Conservation (phyloP, 2,888 invertebrate species). For the Ormyrus labotus region DNA sequence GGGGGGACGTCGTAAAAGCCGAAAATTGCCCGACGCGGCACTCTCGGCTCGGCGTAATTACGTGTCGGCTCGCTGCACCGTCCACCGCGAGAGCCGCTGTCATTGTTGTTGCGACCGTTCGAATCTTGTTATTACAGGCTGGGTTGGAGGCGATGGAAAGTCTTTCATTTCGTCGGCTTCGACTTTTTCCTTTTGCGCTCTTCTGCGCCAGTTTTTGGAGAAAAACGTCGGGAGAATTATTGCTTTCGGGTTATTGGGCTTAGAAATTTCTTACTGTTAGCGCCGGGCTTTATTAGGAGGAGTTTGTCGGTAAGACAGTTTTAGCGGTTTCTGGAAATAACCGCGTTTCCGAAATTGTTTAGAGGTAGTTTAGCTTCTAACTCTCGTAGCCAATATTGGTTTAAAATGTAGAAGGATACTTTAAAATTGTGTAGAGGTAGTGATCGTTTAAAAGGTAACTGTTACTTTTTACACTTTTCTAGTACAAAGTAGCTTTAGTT, state of each 20-base stretch:
- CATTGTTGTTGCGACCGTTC: background rate
- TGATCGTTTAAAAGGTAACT: no score
- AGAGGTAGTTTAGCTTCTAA: background rate
- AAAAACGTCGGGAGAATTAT: slow-evolving; percentile 10
- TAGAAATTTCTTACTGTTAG: slow-evolving; percentile 14
- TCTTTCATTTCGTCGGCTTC: slow-evolving; percentile 19
- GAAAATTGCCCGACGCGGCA: slow-evolving; percentile 32
- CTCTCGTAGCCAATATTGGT: background rate
- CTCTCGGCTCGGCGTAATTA: slow-evolving; percentile 39
- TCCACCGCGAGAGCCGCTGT: background rate
- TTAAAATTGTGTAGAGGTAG: background rate
- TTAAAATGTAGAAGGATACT: background rate
- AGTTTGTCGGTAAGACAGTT: background rate
- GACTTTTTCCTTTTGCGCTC: background rate
- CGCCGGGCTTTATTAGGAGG: slow-evolving; percentile 19
- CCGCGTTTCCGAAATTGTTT: slow-evolving; percentile 10
- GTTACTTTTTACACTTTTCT: no score
- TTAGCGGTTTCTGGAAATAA: background rate
- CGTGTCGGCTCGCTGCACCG: background rate
- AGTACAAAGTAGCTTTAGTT: no score
- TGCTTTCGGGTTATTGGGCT: slow-evolving; percentile 5
- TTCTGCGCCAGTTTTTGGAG: background rate
- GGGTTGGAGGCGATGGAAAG: no score
- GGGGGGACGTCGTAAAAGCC: slow-evolving; percentile 42
- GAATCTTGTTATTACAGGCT: slow-evolving; percentile 12